Evolutionary conservation across 2,797 vertebrate species (phyloP).

Genomic region (Neostethus bicornis): DNA sequence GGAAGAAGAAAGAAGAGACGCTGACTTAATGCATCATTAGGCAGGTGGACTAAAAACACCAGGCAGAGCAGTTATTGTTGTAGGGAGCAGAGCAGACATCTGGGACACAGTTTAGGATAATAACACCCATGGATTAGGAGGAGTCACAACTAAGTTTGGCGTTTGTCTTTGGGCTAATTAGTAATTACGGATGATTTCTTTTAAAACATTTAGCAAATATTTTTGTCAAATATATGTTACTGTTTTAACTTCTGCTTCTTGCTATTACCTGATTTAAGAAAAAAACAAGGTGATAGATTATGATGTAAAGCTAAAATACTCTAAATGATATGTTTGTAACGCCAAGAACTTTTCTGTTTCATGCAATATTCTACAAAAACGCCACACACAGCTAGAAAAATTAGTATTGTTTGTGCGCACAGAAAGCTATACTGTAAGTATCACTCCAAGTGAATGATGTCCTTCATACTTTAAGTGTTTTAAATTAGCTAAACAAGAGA

Average conservation of each 20-base stretch:
- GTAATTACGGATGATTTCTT: slow-evolving; percentile 48
- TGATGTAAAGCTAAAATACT: no score
- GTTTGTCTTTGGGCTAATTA: slow-evolving; percentile 48
- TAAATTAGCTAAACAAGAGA: background rate
- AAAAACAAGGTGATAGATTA: slow-evolving; percentile 13
- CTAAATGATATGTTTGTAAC: background rate
- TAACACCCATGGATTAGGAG: slow-evolving; percentile 58
- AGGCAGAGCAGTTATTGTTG: slow-evolving; percentile 52
- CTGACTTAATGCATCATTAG: slow-evolving; percentile 78
- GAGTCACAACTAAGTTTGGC: slow-evolving; percentile 32
- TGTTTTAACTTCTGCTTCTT: slow-evolving; percentile 3
- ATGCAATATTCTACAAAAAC: background rate
- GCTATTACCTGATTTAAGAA: background rate
- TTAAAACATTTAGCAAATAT: slow-evolving; percentile 13
- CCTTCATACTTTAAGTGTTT: background rate
- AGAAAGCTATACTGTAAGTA: background rate
- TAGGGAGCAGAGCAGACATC: slow-evolving; percentile 65
- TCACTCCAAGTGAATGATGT: background rate
- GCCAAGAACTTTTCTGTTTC: background rate
- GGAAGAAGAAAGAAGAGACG: slow-evolving; percentile 40
- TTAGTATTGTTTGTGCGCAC: background rate
- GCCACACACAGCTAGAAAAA: background rate
- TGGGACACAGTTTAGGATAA: slow-evolving; percentile 61
- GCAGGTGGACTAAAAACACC: slow-evolving; percentile 71
- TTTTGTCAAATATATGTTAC: background rate